A percentile compares a stretch with the other conserved stretches of the same genome.
Conservation (phyloP, 1,140 invertebrate species). For the Pseudomyrmex flavicornis region DNA sequence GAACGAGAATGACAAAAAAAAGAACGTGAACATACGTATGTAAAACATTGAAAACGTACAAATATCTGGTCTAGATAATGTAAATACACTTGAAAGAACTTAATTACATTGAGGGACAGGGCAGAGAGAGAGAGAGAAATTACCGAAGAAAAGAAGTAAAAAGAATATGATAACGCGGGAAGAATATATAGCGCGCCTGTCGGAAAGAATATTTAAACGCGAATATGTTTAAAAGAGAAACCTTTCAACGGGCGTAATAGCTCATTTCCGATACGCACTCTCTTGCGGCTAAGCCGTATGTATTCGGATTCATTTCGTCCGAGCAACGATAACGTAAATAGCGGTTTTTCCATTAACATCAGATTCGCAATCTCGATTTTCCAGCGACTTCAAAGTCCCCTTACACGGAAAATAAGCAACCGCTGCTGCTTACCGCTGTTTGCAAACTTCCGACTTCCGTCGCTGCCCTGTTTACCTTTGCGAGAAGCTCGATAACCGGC, state of each 20-base stretch:
- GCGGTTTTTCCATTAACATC: slow-evolving; percentile 52
- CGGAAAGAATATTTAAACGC: slow-evolving; percentile 43
- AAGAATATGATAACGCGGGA: not conserved
- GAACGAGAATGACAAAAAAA: not conserved
- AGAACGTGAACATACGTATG: not conserved
- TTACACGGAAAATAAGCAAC: slow-evolving; percentile 44
- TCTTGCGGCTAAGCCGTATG: slow-evolving; percentile 1
- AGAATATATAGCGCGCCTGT: not conserved
- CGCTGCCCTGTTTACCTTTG: slow-evolving; percentile 25
- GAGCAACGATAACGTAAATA: slow-evolving; percentile 28
- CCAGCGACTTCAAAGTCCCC: slow-evolving; percentile 27
- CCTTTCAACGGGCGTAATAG: slow-evolving; percentile 43
- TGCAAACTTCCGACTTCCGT: slow-evolving; percentile 33
- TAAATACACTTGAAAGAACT: slow-evolving; percentile 21
- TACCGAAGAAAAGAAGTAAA: slow-evolving; percentile 12
- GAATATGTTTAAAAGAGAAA: slow-evolving; percentile 42
- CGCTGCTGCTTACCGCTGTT: not conserved
- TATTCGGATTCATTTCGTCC: slow-evolving; percentile 20
- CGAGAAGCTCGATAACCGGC: slow-evolving; percentile 25
- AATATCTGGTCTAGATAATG: not conserved
- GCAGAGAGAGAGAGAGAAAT: too few species aligned
- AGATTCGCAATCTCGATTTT: slow-evolving; percentile 38
- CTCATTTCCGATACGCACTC: slow-evolving; percentile 52
- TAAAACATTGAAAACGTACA: not conserved
- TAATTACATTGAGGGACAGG: slow-evolving; percentile 16